Conservation (phyloP, 2,113 vertebrate species). For the zebrafish (Danio rerio) region DNA sequence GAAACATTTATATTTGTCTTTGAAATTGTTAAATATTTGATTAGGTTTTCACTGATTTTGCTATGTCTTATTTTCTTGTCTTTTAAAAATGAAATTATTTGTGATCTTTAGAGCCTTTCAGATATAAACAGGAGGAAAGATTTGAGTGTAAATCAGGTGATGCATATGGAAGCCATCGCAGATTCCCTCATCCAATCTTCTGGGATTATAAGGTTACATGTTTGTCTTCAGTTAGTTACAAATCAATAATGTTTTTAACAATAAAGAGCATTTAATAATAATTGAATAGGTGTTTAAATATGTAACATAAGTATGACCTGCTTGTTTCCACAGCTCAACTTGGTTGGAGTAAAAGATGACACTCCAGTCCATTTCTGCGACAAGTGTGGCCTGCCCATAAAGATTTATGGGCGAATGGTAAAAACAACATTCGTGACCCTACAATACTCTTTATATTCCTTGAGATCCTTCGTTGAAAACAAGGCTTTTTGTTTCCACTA, state of each 20-base stretch:
- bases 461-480: background rate
- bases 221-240: background rate
- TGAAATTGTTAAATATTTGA: no score
- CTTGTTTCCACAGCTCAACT: conserved; percentile 82
- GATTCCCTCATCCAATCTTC: conserved; percentile 88
- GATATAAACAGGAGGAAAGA: conserved; percentile 89
- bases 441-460: background rate
- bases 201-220: conserved; percentile 94
- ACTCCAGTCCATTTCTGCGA: conserved; percentile 97
- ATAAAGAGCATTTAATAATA: background rate
- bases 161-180: conserved; percentile 88
- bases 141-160: conserved; percentile 93
- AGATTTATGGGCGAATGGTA: conserved; percentile 98
- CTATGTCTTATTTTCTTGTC: background rate
- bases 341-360: conserved; percentile 94
- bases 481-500: conserved; percentile 64
- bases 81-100: background rate
- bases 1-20: no score
- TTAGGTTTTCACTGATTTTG: background rate
- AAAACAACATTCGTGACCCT: conserved; percentile 47
- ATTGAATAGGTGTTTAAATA: background rate
- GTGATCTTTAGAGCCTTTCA: conserved; percentile 83
- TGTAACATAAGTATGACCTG: background rate
- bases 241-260: background rate
- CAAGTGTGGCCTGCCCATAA: conserved; percentile 95